Conservation (phyloP, 64 coral and sea anemone genomes). For the Stichodactyla helianthus region DNA sequence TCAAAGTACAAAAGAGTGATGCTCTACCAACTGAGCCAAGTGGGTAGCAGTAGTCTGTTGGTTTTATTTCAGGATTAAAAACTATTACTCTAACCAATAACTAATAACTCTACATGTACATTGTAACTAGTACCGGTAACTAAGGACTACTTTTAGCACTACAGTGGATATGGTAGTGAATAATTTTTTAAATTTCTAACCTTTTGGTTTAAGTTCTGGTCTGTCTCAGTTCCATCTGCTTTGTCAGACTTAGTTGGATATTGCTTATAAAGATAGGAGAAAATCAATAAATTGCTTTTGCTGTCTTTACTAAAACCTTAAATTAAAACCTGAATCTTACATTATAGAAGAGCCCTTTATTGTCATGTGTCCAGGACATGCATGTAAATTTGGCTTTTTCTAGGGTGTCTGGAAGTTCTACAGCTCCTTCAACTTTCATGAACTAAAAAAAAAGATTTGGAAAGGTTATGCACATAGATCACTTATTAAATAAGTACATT, state of each 20-base stretch:
- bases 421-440: slow-evolving; percentile 66
- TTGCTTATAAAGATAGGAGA: slow-evolving; percentile 28
- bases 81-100: no score
- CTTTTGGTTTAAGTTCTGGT: slow-evolving; percentile 87
- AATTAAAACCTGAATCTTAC: slow-evolving; percentile 37
- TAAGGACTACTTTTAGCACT: no score
- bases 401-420: slow-evolving; percentile 71
- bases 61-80: no score
- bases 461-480: no score
- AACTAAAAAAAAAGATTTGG: slow-evolving; percentile 28
- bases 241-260: slow-evolving; percentile 65
- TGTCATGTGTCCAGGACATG: slow-evolving; percentile 98
- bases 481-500: no score
- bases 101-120: no score
- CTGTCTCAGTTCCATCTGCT: slow-evolving; percentile 92
- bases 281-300: background rate
- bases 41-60: no score
- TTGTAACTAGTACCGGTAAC: no score
- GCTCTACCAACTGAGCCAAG: no score
- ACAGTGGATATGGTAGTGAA: no score
- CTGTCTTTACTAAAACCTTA: no score
- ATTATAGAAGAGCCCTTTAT: slow-evolving; percentile 98
- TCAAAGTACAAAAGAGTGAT: no score
- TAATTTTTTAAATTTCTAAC: slow-evolving; percentile 12
- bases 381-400: slow-evolving; percentile 94